Evolutionary conservation across 2,113 vertebrate species (phyloP).

Genomic region (Bagarius yarrelli): DNA sequence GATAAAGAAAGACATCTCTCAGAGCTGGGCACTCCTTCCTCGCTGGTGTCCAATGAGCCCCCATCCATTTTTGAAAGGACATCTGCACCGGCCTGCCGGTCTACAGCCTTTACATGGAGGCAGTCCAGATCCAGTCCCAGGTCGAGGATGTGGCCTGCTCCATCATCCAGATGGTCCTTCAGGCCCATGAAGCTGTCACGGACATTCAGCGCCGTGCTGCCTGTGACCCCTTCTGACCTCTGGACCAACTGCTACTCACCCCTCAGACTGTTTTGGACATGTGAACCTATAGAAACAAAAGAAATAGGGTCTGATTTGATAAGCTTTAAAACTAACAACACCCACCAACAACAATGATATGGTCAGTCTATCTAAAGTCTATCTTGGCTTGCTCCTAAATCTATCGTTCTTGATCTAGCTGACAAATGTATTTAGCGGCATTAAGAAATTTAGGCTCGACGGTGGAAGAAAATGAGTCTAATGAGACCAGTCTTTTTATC

Average conservation of each 20-base stretch:
- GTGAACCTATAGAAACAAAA: constrained; percentile 51
- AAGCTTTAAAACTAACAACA: neutral
- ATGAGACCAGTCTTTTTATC: neutral
- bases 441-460: neutral
- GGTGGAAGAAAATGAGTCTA: neutral
- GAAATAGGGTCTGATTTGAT: constrained; percentile 4
- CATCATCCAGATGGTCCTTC: constrained; percentile 89
- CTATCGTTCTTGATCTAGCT: neutral
- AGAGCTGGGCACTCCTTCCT: constrained; percentile 67
- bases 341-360: neutral
- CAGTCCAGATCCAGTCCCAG: constrained; percentile 77
- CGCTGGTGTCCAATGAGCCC: constrained; percentile 74
- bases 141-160: constrained; percentile 70
- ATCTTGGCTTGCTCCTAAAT: neutral
- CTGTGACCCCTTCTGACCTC: constrained; percentile 48
- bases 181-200: constrained; percentile 93
- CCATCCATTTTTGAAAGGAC: constrained; percentile 82
- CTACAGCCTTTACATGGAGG: constrained; percentile 82
- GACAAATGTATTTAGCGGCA: neutral
- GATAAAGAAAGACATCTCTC: constrained; percentile 61
- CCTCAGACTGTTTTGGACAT: constrained; percentile 73
- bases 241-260: constrained; percentile 56
- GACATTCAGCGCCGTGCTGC: constrained; percentile 81
- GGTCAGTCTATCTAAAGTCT: neutral
- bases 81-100: constrained; percentile 80